Base-by-base conservation (phyloP, 1,140 invertebrate genomes). In the Mesaphorura yosii region DNA sequence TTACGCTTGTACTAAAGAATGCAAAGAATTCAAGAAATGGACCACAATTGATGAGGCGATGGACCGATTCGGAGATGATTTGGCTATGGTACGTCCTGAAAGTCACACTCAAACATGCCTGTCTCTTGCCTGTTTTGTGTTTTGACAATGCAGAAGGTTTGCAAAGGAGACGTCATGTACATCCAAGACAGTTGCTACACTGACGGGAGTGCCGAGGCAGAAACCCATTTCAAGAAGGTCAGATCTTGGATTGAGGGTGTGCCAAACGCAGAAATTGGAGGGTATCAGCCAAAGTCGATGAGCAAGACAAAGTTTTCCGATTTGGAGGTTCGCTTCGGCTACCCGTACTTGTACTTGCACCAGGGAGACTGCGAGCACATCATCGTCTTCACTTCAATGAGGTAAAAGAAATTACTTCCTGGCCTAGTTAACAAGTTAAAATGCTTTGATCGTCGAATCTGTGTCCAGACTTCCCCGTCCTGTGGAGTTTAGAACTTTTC, bases 331-430 rank as follows among this genome's bases (percentile, higher is more conserved):
- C 29, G 39, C 22, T 42, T 88, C 45, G 86, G 86, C 1, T 79
- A 80, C 64, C 84, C 86, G 1, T 84, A 85, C 75, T 75, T 89
- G 3, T 92, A 88, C 70, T 72, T 83, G 27, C 87, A 90, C 70
- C 84, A 88, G 68, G 88, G 87, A 7, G 77, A 80, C 62, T 92
- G 89, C 70, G 87, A 92, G 68, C 89, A 93, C 69, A 64, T 90
- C 1, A 76, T 92, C 63, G 72, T 81, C 1, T 82, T 92, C 60
- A 80, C 77, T 10, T 82, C 88, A 67, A 72, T 78, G 3, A 75
- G 76, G 78, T 75, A 68, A 48, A 37, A 26, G 23, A n/a, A n/a
- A n/a, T n/a, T n/a, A n/a, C n/a, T n/a, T n/a, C n/a, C n/a, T n/a
- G n/a, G n/a, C n/a, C n/a, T n/a, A n/a, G n/a, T n/a, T n/a, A n/a